Percentiles rank a stretch among this genome's conserved stretches.
These are phyloP conservation scores for Xiphophorus birchmanni DNA, from an alignment of 2,797 vertebrate species.

Conservation along the genomic window DNA sequence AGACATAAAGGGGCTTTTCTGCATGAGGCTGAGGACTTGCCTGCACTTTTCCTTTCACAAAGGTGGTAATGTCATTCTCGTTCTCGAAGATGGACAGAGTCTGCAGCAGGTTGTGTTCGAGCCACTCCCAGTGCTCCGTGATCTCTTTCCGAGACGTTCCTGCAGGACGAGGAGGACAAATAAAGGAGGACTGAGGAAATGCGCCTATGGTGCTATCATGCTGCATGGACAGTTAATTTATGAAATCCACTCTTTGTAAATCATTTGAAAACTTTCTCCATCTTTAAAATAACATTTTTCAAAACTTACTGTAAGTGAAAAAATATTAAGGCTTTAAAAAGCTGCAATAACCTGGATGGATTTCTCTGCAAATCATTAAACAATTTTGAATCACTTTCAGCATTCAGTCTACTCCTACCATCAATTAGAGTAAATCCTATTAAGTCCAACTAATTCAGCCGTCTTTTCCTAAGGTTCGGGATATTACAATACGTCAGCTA, in stretches of 20 bases:
- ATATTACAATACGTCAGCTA: not conserved
- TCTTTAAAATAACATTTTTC: not conserved
- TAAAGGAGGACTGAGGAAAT: slow-evolving; percentile 8
- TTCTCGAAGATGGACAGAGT: slow-evolving; percentile 98
- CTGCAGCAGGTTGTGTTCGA: slow-evolving; percentile 96
- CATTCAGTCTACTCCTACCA: not conserved
- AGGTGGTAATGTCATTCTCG: slow-evolving; percentile 96
- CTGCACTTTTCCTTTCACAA: slow-evolving; percentile 98
- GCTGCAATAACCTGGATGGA: not conserved
- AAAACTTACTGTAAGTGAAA: not conserved
- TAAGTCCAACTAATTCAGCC: not conserved
- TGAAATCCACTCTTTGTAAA: not conserved
- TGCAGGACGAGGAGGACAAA: slow-evolving; percentile 55
- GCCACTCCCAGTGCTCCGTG: slow-evolving; percentile 99
- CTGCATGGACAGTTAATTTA: not conserved
- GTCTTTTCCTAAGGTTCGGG: not conserved
- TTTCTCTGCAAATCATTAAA: not conserved
- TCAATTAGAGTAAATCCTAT: not conserved
- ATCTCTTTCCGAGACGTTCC: slow-evolving; percentile 95
- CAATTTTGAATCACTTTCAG: not conserved
- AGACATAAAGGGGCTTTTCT: not conserved
- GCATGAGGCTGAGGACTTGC: slow-evolving; percentile 64
- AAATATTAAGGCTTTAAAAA: not conserved
- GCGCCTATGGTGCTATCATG: not conserved
- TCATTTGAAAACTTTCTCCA: not conserved